phyloP scores from a whole-genome alignment of 1,140 invertebrate genomes.

The Anthonomus grandis region DNA sequence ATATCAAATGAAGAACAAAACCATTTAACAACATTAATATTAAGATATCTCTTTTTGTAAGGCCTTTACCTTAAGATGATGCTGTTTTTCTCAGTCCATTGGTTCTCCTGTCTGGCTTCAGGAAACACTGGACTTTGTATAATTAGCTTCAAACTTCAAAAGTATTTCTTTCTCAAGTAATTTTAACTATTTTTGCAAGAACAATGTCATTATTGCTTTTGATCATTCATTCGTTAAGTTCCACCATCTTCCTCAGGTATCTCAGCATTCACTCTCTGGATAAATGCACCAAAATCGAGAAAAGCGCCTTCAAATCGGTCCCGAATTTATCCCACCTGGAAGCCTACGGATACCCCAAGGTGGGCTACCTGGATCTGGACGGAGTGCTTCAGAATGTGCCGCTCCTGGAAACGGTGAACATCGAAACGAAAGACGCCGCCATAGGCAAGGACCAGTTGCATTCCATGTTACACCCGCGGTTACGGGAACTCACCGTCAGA shows the following conservation, averaged over 20 bases:
- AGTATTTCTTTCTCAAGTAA: too few species aligned
- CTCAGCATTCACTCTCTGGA: conserved; percentile 66
- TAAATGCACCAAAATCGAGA: conserved; percentile 73
- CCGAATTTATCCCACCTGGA: conserved; percentile 66
- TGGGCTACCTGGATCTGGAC: conserved; percentile 80
- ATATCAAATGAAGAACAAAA: too few species aligned
- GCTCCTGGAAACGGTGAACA: conserved; percentile 68
- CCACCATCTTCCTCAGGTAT: conserved; percentile 55
- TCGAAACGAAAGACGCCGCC: conserved; percentile 81
- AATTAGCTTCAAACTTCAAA: too few species aligned
- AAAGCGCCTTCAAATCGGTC: conserved; percentile 72
- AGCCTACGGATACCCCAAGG: conserved; percentile 69
- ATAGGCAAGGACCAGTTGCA: conserved; percentile 80
- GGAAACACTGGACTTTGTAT: too few species aligned
- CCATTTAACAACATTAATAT: too few species aligned
- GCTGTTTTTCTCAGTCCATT: too few species aligned
- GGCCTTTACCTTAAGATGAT: too few species aligned
- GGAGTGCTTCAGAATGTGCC: conserved; percentile 70
- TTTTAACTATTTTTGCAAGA: too few species aligned
- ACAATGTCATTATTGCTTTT: too few species aligned
- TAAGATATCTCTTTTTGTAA: too few species aligned
- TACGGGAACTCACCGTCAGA: conserved; percentile 68
- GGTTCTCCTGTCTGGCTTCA: too few species aligned
- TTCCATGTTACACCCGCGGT: conserved; percentile 71
- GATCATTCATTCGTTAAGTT: too few species aligned